Evolutionary conservation across 2,797 vertebrate species (phyloP).

Genomic region (Myripristis murdjan): DNA sequence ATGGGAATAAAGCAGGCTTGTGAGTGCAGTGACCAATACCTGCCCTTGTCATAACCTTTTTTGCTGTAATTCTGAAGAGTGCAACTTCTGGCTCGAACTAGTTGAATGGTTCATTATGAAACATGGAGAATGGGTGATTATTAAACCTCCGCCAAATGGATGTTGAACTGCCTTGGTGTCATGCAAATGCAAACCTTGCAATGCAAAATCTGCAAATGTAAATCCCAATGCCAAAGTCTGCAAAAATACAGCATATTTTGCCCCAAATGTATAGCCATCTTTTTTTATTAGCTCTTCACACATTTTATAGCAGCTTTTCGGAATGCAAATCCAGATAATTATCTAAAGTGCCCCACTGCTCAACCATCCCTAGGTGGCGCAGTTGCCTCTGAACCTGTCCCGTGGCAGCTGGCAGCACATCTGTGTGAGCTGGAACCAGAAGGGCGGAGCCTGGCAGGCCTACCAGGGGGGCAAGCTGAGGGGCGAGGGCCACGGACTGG

Average conservation of each 20-base stretch:
- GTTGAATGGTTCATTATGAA: no score
- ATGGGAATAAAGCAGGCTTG: neutral
- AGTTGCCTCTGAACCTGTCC: slow-evolving; percentile 92
- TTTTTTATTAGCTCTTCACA: neutral
- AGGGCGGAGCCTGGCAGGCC: slow-evolving; percentile 93
- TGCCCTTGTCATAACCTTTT: neutral
- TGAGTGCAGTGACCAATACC: neutral
- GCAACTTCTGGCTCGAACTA: no score
- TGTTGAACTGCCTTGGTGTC: neutral
- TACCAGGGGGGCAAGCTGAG: slow-evolving; percentile 93
- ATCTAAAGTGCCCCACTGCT: slow-evolving; percentile 8
- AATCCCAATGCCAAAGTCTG: no score
- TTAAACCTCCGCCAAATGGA: neutral
- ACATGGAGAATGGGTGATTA: no score
- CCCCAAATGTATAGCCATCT: neutral
- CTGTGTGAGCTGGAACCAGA: slow-evolving; percentile 94
- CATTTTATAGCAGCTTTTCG: neutral
- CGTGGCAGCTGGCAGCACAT: slow-evolving; percentile 94
- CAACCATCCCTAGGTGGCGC: slow-evolving; percentile 88
- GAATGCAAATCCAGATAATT: neutral
- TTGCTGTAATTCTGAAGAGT: no score
- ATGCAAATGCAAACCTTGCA: neutral
- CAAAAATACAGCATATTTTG: neutral
- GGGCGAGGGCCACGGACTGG: slow-evolving; percentile 91
- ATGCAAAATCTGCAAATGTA: no score